Conservation (phyloP, 2,113 vertebrate species). For the Cyrtonyx montezumae region DNA sequence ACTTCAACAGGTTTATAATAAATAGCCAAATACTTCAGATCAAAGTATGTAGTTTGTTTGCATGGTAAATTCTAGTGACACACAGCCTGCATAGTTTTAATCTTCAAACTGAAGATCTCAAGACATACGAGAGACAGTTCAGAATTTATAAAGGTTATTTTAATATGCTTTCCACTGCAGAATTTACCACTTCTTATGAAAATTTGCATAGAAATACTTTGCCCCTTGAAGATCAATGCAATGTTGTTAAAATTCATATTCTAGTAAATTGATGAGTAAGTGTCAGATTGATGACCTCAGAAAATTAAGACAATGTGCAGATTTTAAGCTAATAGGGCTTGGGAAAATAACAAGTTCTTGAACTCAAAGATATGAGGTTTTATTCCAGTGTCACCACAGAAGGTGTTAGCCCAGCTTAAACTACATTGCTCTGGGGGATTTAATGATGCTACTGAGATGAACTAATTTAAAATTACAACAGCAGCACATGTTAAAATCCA, state of each 20-base stretch:
- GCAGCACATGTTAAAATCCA: neutral
- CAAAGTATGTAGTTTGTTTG: neutral
- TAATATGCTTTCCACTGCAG: neutral
- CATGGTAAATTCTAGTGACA: neutral
- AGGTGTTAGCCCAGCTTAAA: conserved; percentile 9
- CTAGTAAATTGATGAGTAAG: neutral
- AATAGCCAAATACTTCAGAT: neutral
- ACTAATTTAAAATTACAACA: conserved; percentile 34
- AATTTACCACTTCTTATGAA: neutral
- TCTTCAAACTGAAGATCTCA: neutral
- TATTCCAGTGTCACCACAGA: neutral
- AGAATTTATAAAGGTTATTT: neutral
- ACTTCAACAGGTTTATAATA: neutral
- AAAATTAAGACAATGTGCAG: neutral
- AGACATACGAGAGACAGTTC: neutral
- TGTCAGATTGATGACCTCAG: neutral
- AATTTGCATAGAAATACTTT: neutral
- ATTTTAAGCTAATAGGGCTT: neutral
- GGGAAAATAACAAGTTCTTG: neutral
- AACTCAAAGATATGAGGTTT: neutral
- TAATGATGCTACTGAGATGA: conserved; percentile 21
- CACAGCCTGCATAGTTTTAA: neutral
- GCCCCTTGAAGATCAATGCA: neutral
- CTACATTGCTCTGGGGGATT: neutral
- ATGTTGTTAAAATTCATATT: neutral